These are phyloP conservation scores for Hirtodrosophila trivittata DNA, from an alignment of 2,888 invertebrate species.

Conservation along the genomic window DNA sequence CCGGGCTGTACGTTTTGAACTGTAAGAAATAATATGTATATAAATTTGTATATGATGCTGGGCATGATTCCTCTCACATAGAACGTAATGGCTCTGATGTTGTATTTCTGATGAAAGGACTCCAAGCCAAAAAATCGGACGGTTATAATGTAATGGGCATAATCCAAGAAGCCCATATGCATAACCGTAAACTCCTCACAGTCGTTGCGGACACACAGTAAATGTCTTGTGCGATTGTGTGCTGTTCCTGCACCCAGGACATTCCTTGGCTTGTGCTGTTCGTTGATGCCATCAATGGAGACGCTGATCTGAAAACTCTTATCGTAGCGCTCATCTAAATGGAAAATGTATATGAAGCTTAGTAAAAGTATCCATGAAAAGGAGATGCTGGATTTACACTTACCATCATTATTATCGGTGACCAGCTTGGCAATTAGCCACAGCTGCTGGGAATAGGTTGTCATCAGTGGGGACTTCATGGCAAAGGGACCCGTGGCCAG, in stretches of 20 bases:
- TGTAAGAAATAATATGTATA: conserved; percentile 84
- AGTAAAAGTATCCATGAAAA: background rate
- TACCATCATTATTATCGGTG: conserved; percentile 93
- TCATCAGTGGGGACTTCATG: conserved; percentile 92
- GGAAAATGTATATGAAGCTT: background rate
- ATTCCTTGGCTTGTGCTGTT: conserved; percentile 89
- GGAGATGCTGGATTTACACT: conserved; percentile 9
- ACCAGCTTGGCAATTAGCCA: conserved; percentile 95
- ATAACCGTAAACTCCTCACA: conserved; percentile 95
- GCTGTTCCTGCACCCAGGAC: conserved; percentile 87
- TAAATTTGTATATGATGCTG: background rate
- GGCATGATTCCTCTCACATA: conserved; percentile 87
- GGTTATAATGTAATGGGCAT: conserved; percentile 93
- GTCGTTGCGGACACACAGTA: conserved; percentile 90
- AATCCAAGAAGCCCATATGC: conserved; percentile 95
- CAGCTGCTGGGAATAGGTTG: conserved; percentile 95
- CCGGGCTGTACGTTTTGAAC: conserved; percentile 98
- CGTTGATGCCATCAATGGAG: conserved; percentile 91
- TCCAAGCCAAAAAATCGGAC: conserved; percentile 93
- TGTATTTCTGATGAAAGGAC: conserved; percentile 92
- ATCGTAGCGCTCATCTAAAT: conserved; percentile 93
- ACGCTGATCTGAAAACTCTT: conserved; percentile 95
- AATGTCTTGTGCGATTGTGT: conserved; percentile 92
- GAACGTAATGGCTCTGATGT: conserved; percentile 92
- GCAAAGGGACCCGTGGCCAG: conserved; percentile 92